These are phyloP conservation scores for Phrynosoma blainvillii DNA, from an alignment of 2,113 vertebrate genomes.

Conservation along the genomic window DNA sequence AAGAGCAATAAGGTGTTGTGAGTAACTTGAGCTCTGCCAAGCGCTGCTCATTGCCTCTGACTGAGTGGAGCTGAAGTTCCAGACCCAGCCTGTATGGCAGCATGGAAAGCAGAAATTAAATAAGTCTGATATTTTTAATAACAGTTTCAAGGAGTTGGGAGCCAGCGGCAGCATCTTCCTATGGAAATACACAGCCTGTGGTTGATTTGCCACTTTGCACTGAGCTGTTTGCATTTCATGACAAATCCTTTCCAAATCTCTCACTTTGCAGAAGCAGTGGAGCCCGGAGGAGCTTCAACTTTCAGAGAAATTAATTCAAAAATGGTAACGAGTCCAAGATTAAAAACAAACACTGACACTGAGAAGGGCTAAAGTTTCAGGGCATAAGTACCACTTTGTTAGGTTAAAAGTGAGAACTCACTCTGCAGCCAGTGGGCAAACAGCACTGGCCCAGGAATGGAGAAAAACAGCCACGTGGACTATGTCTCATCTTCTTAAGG, in stretches of 20 bases:
- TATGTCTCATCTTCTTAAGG: background rate
- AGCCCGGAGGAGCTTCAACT: background rate
- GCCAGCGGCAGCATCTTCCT: background rate
- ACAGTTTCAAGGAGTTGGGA: background rate
- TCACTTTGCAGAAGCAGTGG: background rate
- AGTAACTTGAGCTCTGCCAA: background rate
- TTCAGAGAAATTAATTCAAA: background rate
- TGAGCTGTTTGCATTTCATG: background rate
- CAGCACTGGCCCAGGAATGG: background rate
- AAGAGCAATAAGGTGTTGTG: background rate
- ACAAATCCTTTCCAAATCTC: background rate
- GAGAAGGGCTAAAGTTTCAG: background rate
- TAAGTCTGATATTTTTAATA: constrained; percentile 21
- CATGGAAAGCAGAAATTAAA: background rate
- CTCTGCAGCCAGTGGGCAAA: background rate
- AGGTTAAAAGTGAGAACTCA: background rate
- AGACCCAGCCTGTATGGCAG: background rate
- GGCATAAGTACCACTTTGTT: background rate
- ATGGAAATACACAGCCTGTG: background rate
- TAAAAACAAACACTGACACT: constrained; percentile 11
- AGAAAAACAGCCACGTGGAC: background rate
- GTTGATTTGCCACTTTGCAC: rapidly evolving
- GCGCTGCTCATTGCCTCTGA: background rate
- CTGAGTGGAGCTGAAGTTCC: rapidly evolving
- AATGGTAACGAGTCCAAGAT: background rate